Base-by-base conservation (phyloP, 2,888 invertebrate species). In the Drosophila affinis region DNA sequence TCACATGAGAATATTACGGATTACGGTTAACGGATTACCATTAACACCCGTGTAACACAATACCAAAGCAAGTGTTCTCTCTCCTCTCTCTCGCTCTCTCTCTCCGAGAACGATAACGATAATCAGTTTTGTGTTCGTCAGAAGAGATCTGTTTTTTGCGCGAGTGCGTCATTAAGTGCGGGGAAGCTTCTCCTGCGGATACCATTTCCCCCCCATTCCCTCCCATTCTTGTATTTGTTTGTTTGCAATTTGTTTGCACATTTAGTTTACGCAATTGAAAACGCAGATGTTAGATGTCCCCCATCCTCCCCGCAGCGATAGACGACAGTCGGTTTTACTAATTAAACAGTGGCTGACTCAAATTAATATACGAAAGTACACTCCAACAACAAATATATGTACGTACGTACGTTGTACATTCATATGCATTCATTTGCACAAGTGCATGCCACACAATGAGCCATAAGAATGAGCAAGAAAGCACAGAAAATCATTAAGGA, bases 281-380 rank as follows among this genome's bases (percentile, higher is more conserved):
- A 61, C 24, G 49, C 49, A 75, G 29, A 72, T 54, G 45, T 49
- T 32, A 12, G 34, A 12, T 12, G 34, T 12, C 34, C 34, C 12
- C 7, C 34, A 12, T 24, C 24, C 3, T 3, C 24, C 5, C 24
- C 24, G 4, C 24, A 1, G 5, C 24, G n/a, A 52, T 18, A 32
- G 44, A 21, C 49, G 12, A 9, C 34, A 46, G 47, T 45, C 58
- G 14, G 46, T 56, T 44, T 29, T 17, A 24, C 63, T 58, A 74
- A 83, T 73, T 57, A 62, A 80, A 83, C 78, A 67, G 53, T 62
- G 65, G 48, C 69, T 27, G 64, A 61, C 27, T 55, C 46, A 56
- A 45, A 61, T 62, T 63, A 46, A 46, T 44, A 52, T 29, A 52
- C 17, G 17, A 39, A n/a, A 39, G 14, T 32, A 62, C 34, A 45